Percentiles rank a stretch among this genome's conserved stretches.
phyloP scores from a whole-genome alignment of 1,140 invertebrate genomes.

The Leptinotarsa defecta region DNA sequence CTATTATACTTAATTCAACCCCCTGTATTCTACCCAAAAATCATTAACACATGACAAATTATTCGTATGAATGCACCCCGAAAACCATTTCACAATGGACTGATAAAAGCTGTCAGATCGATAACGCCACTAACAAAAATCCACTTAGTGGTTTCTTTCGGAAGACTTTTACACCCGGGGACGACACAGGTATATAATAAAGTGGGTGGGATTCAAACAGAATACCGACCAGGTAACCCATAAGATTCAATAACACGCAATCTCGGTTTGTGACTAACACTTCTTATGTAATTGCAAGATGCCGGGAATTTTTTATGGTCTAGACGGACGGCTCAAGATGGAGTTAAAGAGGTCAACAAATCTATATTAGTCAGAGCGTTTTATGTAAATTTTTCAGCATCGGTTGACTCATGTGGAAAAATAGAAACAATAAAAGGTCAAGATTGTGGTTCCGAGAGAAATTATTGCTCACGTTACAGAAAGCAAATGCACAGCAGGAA shows the following conservation, averaged over 20 bases:
- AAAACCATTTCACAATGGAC: neutral
- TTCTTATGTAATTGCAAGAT: constrained; percentile 13
- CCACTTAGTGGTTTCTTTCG: neutral
- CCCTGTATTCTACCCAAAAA: neutral
- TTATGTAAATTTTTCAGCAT: constrained; percentile 1
- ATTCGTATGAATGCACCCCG: neutral
- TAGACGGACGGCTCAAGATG: constrained; percentile 14
- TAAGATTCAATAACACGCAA: neutral
- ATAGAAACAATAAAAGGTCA: too few species aligned
- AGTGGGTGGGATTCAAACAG: neutral
- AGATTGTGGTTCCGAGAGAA: too few species aligned
- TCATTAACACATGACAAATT: neutral
- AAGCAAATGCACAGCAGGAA: too few species aligned
- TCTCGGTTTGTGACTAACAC: neutral
- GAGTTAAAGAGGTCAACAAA: constrained; percentile 5
- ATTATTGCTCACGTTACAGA: too few species aligned
- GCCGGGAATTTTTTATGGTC: constrained; percentile 14
- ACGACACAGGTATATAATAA: neutral
- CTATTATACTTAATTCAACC: too few species aligned
- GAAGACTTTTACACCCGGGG: neutral
- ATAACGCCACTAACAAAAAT: constrained; percentile 8
- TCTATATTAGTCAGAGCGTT: neutral
- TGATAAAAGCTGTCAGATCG: constrained; percentile 8
- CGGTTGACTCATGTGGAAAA: neutral
- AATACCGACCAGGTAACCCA: neutral